These are phyloP conservation scores for Bhutanitis thaidina DNA, from an alignment of 2,888 invertebrate genomes.

Conservation along the genomic window DNA sequence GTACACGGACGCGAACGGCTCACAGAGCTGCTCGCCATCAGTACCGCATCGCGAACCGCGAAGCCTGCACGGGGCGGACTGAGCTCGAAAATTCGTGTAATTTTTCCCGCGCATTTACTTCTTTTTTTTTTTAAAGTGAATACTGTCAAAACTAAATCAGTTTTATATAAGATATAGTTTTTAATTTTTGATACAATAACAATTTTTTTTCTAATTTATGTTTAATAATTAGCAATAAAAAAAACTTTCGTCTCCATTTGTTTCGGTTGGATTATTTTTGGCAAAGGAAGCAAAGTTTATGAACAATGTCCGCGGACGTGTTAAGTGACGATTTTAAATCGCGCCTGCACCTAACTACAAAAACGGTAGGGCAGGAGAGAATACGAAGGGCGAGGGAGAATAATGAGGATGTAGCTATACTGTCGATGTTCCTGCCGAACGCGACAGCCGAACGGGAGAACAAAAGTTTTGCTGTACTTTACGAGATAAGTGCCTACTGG, in stretches of 20 bases:
- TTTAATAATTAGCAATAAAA: background rate
- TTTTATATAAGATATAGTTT: too few species aligned
- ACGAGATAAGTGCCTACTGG: conserved; percentile 86
- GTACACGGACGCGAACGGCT: conserved; percentile 39
- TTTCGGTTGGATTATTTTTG: conserved; percentile 18
- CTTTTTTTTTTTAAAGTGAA: too few species aligned
- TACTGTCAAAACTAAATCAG: too few species aligned
- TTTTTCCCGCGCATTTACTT: conserved; percentile 28
- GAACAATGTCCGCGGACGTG: conserved; percentile 86
- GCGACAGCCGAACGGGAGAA: conserved; percentile 82
- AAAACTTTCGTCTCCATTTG: too few species aligned
- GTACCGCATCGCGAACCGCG: conserved; percentile 65
- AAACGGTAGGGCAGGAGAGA: conserved; percentile 90
- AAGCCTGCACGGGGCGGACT: conserved; percentile 58
- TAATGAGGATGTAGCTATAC: conserved; percentile 92
- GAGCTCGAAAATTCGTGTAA: conserved; percentile 28
- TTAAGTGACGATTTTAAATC: conserved; percentile 89
- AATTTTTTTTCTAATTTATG: background rate
- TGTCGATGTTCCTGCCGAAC: conserved; percentile 90
- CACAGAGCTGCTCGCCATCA: conserved; percentile 40
- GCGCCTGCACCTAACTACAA: conserved; percentile 85
- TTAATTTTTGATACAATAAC: background rate
- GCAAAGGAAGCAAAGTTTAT: conserved; percentile 22
- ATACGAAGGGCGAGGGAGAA: conserved; percentile 89
- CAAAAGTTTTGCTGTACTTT: conserved; percentile 89